Percentiles rank a stretch among this genome's conserved stretches.
Evolutionary conservation across 2,888 invertebrate species (phyloP).

Genomic region (Ferrisia virgata): DNA sequence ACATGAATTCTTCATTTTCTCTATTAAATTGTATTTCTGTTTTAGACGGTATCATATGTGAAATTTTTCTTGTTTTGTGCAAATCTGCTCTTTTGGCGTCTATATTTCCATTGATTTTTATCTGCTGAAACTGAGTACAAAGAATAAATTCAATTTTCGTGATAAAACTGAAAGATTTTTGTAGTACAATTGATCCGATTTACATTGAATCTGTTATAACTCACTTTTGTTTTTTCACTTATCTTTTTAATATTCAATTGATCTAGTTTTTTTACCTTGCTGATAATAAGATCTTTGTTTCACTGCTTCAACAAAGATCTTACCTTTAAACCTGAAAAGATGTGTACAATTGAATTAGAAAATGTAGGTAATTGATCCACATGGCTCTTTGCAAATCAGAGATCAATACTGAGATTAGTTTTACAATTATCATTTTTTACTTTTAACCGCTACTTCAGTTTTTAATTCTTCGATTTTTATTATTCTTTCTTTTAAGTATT

Average conservation of each 20-base stretch:
- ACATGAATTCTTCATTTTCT: too few relatives aligned
- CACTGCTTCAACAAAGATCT: background rate
- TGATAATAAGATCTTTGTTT: background rate
- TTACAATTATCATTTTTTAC: background rate
- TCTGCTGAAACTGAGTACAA: background rate
- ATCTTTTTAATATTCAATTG: background rate
- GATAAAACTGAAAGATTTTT: too few relatives aligned
- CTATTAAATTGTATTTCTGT: too few relatives aligned
- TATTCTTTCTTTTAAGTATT: background rate
- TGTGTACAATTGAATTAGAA: too few relatives aligned
- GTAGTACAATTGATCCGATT: too few relatives aligned
- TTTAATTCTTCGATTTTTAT: background rate
- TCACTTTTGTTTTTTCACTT: background rate
- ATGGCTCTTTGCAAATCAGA: too few relatives aligned
- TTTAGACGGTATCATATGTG: background rate
- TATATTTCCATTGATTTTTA: background rate
- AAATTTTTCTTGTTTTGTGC: background rate
- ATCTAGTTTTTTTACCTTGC: background rate
- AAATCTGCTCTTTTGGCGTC: background rate
- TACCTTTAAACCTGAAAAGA: background rate
- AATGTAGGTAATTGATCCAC: too few relatives aligned
- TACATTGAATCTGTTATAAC: background rate
- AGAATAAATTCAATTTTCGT: too few relatives aligned
- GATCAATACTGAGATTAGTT: background rate
- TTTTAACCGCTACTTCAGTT: background rate